Conservation (phyloP, 2,797 vertebrate genomes). For the Microchirus variegatus region DNA sequence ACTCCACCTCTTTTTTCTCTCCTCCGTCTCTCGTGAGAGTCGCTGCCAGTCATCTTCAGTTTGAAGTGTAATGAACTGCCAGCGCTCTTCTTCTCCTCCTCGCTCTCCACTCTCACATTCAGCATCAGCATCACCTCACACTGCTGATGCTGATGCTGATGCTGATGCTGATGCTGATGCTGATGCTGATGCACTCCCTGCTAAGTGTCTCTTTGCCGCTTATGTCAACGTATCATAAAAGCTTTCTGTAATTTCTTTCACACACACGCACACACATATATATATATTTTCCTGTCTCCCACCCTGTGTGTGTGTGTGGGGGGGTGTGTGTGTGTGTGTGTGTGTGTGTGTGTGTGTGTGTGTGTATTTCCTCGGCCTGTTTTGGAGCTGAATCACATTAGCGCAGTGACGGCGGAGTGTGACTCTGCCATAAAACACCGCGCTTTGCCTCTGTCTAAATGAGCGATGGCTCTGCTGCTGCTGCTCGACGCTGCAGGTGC, state of each 20-base stretch:
- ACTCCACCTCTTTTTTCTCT: slow-evolving; percentile 38
- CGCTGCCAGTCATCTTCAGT: slow-evolving; percentile 65
- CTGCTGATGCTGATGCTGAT: slow-evolving; percentile 45
- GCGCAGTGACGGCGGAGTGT: slow-evolving; percentile 71
- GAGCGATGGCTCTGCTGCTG: slow-evolving; percentile 61
- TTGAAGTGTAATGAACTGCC: slow-evolving; percentile 70
- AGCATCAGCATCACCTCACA: slow-evolving; percentile 26
- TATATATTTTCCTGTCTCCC: too few relatives aligned
- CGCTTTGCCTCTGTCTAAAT: slow-evolving; percentile 74
- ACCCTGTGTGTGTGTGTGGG: too few relatives aligned
- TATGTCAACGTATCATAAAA: slow-evolving; percentile 73
- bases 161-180: slow-evolving; percentile 44
- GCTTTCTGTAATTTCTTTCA: slow-evolving; percentile 58
- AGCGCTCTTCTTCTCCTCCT: slow-evolving; percentile 51
- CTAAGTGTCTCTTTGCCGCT: slow-evolving; percentile 61
- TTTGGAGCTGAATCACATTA: slow-evolving; percentile 79
- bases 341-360: slow-evolving; percentile 72
- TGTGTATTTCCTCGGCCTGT: slow-evolving; percentile 75
- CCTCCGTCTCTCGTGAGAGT: slow-evolving; percentile 40
- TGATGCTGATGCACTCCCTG: slow-evolving; percentile 39
- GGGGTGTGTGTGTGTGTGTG: too few relatives aligned
- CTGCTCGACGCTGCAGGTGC: slow-evolving; percentile 70
- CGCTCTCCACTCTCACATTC: slow-evolving; percentile 64
- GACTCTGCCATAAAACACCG: slow-evolving; percentile 73
- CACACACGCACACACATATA: too few relatives aligned